phyloP scores from a whole-genome alignment of 2,888 invertebrate species.

The Macrosiphum euphorbiae region DNA sequence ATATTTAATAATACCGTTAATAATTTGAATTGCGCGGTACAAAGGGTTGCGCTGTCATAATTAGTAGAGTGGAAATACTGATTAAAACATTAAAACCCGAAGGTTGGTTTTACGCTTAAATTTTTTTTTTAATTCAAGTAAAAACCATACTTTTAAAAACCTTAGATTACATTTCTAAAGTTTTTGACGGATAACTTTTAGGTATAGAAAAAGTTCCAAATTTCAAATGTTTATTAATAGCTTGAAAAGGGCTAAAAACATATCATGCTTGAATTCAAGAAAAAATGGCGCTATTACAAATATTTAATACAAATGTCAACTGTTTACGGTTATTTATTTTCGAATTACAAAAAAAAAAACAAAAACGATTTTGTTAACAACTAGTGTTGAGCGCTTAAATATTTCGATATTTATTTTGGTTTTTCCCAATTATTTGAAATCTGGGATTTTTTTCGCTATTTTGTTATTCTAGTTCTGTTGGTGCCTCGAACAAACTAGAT shows the following conservation, averaged over 20 bases:
- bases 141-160: neutral
- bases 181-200: neutral
- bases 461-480: neutral
- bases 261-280: neutral
- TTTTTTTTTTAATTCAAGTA: neutral
- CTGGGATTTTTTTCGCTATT: neutral
- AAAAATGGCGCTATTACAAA: neutral
- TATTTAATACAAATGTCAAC: neutral
- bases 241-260: neutral
- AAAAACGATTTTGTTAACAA: too few species aligned
- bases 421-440: neutral
- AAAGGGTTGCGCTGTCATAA: slow-evolving; percentile 48
- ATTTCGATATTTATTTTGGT: neutral
- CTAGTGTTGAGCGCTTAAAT: neutral
- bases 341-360: neutral
- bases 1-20: slow-evolving; percentile 51
- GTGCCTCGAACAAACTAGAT: neutral
- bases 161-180: neutral
- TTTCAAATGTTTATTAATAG: neutral
- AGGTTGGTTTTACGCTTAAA: neutral
- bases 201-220: neutral
- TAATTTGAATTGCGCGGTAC: slow-evolving; percentile 36
- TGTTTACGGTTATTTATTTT: neutral
- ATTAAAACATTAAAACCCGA: slow-evolving; percentile 25
- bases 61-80: slow-evolving; percentile 53